Conservation (phyloP, 2,113 vertebrate species). For the Peromyscus leucopus region DNA sequence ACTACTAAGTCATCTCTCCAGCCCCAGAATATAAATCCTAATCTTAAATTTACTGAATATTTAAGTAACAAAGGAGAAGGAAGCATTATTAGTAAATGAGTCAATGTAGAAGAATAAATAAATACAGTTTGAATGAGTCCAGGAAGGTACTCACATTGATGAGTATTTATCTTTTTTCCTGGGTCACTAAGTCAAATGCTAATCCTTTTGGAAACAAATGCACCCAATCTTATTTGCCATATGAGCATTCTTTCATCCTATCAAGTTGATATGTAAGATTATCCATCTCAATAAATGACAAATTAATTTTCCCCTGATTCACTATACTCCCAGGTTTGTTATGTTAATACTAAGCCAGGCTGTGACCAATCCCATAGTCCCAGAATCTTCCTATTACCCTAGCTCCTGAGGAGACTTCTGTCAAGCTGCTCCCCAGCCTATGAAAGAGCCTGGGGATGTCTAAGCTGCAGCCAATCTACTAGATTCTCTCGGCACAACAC, state of each 20-base stretch:
- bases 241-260: neutral
- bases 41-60: conserved; percentile 52
- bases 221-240: neutral
- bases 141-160: neutral
- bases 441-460: neutral
- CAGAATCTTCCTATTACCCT: neutral
- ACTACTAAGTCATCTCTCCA: neutral
- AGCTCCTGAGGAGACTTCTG: neutral
- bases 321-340: neutral
- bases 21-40: neutral
- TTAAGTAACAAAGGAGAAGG: neutral
- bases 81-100: neutral
- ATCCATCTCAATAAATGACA: neutral
- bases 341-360: neutral
- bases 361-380: neutral
- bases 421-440: neutral
- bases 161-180: neutral
- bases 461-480: neutral
- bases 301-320: neutral
- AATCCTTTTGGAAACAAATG: neutral
- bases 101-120: conserved; percentile 32
- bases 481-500: neutral
- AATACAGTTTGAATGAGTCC: conserved; percentile 15
- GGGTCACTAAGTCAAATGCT: neutral
- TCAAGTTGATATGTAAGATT: neutral